phyloP scores from a whole-genome alignment of 2,113 vertebrate species.

The Pan troglodytes region DNA sequence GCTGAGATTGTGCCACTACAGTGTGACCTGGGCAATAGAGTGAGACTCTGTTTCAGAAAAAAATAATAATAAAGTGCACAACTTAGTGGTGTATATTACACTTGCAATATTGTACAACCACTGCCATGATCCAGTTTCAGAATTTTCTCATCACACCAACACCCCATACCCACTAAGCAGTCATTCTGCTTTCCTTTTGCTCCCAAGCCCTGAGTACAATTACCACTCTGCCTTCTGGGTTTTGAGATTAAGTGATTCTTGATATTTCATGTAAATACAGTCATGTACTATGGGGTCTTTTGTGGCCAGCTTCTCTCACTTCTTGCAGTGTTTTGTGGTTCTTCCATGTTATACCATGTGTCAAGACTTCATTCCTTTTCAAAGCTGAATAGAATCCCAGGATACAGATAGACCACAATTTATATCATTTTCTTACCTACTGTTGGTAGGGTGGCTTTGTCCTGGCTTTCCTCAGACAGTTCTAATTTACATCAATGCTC shows the following conservation, averaged over 20 bases:
- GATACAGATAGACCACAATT: not conserved
- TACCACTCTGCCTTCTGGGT: not conserved
- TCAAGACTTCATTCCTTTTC: not conserved
- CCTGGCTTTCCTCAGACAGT: not conserved
- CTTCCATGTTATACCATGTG: too few species aligned
- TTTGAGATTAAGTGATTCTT: not conserved
- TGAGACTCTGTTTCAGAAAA: too few species aligned
- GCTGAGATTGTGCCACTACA: too few species aligned
- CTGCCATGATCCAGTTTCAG: too few species aligned
- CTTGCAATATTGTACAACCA: too few species aligned
- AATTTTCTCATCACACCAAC: not conserved
- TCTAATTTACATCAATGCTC: not conserved
- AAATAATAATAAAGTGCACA: too few species aligned
- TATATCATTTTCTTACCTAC: not conserved
- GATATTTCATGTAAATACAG: too few species aligned
- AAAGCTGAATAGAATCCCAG: not conserved
- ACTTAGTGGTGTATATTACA: too few species aligned
- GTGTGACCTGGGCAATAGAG: too few species aligned
- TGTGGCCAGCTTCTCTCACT: not conserved
- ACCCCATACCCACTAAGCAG: not conserved
- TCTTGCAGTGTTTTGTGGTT: not conserved
- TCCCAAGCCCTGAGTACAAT: not conserved
- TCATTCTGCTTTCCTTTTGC: too few species aligned
- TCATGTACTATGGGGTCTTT: not conserved
- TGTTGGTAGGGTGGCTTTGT: not conserved